phyloP scores from a whole-genome alignment of 2,113 vertebrate genomes.

The Mastomys coucha region DNA sequence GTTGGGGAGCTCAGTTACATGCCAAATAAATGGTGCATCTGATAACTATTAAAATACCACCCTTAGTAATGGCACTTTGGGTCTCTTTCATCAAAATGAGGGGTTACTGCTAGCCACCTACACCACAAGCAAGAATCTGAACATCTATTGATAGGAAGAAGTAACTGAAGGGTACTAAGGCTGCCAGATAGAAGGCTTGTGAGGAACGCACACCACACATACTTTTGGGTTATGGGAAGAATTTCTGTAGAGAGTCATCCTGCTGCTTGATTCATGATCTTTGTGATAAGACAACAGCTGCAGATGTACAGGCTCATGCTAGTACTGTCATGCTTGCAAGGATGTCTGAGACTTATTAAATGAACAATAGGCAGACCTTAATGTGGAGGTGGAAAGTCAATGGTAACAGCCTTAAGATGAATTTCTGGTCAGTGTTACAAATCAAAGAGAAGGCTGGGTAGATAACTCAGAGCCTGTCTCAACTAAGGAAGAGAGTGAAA shows the following conservation, averaged over 20 bases:
- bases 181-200: neutral
- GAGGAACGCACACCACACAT: neutral
- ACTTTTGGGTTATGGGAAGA: neutral
- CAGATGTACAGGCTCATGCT: accelerated
- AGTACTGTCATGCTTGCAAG: neutral
- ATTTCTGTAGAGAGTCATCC: neutral
- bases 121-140: neutral
- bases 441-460: too few species aligned
- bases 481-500: neutral
- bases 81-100: slow-evolving; percentile 17
- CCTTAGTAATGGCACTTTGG: slow-evolving; percentile 19
- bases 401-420: neutral
- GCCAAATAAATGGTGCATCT: slow-evolving; percentile 35
- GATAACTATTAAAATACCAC: slow-evolving; percentile 37
- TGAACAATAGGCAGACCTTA: neutral
- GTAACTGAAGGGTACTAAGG: neutral
- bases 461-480: neutral
- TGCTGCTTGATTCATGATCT: neutral
- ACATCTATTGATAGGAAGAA: neutral
- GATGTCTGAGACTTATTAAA: neutral
- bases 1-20: neutral
- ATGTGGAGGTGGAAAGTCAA: too few species aligned
- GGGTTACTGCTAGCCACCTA: neutral
- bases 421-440: neutral
- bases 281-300: neutral